Percentiles rank a stretch among this genome's conserved stretches.
Conservation (phyloP, 2,888 invertebrate genomes). For the Drosophila neoperkinsi region DNA sequence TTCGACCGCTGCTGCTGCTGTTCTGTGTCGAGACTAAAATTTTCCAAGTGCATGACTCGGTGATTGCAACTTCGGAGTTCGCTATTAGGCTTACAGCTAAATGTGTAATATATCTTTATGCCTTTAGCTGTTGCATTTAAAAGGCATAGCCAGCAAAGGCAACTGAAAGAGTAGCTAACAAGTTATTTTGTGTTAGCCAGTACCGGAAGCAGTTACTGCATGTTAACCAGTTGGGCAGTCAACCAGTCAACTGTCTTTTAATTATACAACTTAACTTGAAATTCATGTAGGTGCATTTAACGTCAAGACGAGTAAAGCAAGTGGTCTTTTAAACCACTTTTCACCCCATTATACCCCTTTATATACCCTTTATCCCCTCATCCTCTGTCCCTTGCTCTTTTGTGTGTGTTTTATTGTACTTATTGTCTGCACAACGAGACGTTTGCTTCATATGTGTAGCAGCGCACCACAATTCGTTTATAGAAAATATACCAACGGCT, state of each 20-base stretch:
- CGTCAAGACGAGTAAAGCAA: conserved; percentile 22
- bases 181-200: conserved; percentile 20
- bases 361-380: background rate
- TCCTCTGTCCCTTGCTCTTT: background rate
- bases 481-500: conserved; percentile 79
- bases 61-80: conserved; percentile 35
- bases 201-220: conserved; percentile 1
- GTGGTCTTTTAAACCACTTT: background rate
- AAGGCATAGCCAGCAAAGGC: background rate
- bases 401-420: conserved; percentile 12
- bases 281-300: conserved; percentile 57
- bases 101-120: conserved; percentile 3
- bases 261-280: conserved; percentile 67
- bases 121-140: conserved; percentile 1
- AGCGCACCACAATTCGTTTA: conserved; percentile 71
- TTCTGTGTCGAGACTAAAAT: conserved; percentile 7
- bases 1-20: conserved; percentile 1
- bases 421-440: conserved; percentile 66
- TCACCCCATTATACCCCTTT: background rate
- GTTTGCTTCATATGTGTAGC: conserved; percentile 59
- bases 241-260: conserved; percentile 68
- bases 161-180: conserved; percentile 16
- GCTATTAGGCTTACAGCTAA: conserved; percentile 19
- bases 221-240: conserved; percentile 26
- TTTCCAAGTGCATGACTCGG: conserved; percentile 20